Conservation (phyloP, 1,140 invertebrate genomes). For the Physella acuta region DNA sequence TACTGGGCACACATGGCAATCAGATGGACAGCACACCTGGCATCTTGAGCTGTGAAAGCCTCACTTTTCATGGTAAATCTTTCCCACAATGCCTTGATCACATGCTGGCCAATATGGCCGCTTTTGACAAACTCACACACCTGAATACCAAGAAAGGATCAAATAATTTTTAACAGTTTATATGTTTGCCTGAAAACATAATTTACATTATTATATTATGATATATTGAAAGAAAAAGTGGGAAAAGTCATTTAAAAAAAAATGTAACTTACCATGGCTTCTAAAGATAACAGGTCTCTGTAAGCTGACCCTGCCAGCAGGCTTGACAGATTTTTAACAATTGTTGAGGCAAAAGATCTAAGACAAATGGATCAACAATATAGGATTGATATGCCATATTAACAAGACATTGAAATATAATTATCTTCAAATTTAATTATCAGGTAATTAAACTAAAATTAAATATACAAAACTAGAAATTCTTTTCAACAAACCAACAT, state of each 20-base stretch:
- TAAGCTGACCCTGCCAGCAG: conserved; percentile 66
- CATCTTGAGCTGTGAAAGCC: conserved; percentile 69
- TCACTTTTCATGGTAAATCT: conserved; percentile 77
- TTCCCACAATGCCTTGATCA: conserved; percentile 76
- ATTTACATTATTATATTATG: too few species aligned
- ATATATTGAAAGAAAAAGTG: too few species aligned
- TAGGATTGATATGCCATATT: too few species aligned
- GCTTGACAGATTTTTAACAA: conserved; percentile 68
- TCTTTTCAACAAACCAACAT: too few species aligned
- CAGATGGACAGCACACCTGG: conserved; percentile 71
- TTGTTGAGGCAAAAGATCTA: conserved; percentile 60
- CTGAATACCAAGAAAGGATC: too few species aligned
- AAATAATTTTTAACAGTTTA: too few species aligned
- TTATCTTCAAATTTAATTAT: too few species aligned
- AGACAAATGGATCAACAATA: too few species aligned
- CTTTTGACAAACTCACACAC: conserved; percentile 65
- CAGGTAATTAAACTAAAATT: too few species aligned
- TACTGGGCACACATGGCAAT: conserved; percentile 74
- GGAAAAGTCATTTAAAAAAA: conserved; percentile 1
- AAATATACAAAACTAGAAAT: too few species aligned
- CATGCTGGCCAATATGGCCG: conserved; percentile 65
- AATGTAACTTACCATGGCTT: conserved; percentile 66
- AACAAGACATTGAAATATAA: too few species aligned
- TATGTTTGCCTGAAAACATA: too few species aligned
- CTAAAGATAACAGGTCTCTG: conserved; percentile 71